Evolutionary conservation across 2,888 invertebrate species (phyloP), one percentile per base, ranked within the genome.

Genomic region (Dryobota labecula): DNA sequence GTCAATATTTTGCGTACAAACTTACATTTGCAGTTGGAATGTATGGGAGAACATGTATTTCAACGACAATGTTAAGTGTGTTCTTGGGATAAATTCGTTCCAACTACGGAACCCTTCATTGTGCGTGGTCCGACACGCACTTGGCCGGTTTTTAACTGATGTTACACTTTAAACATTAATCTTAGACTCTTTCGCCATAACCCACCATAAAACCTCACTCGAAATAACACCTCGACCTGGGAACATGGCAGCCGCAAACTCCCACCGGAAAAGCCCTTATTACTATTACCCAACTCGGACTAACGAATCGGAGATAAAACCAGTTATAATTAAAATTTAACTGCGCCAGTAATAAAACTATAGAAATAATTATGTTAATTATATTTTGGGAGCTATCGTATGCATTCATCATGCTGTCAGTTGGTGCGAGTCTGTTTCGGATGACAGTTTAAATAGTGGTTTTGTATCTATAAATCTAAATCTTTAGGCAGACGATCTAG

Each of bases 341-440:
- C 84, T 69, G 75, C 85, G 36, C 24, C 73, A 67, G 77, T 81
- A 86, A 86, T 86, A 83, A 86, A 85, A 86, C 77, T 84, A 83
- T 78, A 73, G 60, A 83, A 83, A 86, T 85, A 84, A 85, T 85
- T 86, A 85, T 84, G 83, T 85, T 86, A 84, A 86, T 85, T 79
- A 81, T 71, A 70, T 77, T 78, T 84, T 73, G 65, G 83, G 56
- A 76, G 83, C 76, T 84, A 86, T 86, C 84, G 60, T 70, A 47
- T 15, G 72, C 73, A 84, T 86, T 69, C 75, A 84, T 84, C 84
- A 84, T 15, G 57, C 72, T 86, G 84, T 84, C 86, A 73, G 70
- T 41, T n/a, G 49, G 2, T 18, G n/a, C 45, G 33, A 24, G 43
- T 38, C 20, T 53, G 72, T 70, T 63, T 73, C 30, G 56, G 61